Evolutionary conservation across 2,888 invertebrate genomes (phyloP).

Genomic region (Automeris io): DNA sequence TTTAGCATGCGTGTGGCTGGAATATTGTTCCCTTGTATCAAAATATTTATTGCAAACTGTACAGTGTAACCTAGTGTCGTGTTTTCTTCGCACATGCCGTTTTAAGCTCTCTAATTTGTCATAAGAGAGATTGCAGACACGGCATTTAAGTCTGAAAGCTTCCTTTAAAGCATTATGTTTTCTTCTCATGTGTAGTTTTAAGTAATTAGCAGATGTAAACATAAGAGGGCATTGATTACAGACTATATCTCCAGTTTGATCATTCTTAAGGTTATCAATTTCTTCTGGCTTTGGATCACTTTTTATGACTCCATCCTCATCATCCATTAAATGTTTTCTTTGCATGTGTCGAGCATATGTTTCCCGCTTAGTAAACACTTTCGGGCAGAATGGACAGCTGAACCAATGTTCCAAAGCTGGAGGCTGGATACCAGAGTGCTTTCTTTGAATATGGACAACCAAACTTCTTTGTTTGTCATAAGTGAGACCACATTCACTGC

Average conservation of each 20-base stretch:
- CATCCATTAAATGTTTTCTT: slow-evolving; percentile 50
- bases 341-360: slow-evolving; percentile 63
- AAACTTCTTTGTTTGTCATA: slow-evolving; percentile 63
- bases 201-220: slow-evolving; percentile 53
- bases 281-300: slow-evolving; percentile 17
- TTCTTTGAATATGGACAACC: slow-evolving; percentile 54
- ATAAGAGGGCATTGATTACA: slow-evolving; percentile 59
- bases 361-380: slow-evolving; percentile 55
- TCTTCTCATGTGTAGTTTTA: slow-evolving; percentile 63
- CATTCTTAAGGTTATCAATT: slow-evolving; percentile 34
- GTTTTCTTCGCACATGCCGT: slow-evolving; percentile 59
- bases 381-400: slow-evolving; percentile 59
- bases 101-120: slow-evolving; percentile 66
- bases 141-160: slow-evolving; percentile 58
- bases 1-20: slow-evolving; percentile 56
- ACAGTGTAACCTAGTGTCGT: slow-evolving; percentile 50
- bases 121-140: slow-evolving; percentile 62
- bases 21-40: slow-evolving; percentile 44
- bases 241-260: slow-evolving; percentile 51
- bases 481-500: slow-evolving; percentile 54
- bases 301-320: slow-evolving; percentile 28
- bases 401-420: slow-evolving; percentile 44
- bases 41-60: slow-evolving; percentile 60
- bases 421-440: slow-evolving; percentile 41
- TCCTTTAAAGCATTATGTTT: slow-evolving; percentile 60